Base-by-base conservation (phyloP, 2,797 vertebrate genomes). In the Periparus ater region DNA sequence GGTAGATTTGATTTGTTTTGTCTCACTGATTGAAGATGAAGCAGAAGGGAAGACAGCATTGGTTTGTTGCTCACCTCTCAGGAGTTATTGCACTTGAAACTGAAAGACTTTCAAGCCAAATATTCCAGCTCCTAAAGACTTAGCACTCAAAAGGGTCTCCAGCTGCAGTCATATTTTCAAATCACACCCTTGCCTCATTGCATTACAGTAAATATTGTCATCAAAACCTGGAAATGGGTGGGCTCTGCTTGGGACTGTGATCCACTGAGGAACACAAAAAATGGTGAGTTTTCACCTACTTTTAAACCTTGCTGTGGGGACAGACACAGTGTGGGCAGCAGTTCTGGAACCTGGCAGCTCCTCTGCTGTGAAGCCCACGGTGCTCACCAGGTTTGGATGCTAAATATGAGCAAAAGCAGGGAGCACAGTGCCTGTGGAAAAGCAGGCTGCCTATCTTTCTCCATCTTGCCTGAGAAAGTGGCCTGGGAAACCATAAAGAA, bases 281-380 rank as follows among this genome's bases (percentile, higher is more conserved):
- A 1, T 4, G 3, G 1, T 5, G 40, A 72, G 14, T 26, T 7
- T 70, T 74, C 63, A 71, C 12, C 16, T 11, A 9, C 0, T 3
- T 65, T 66, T 78, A 42, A 60, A 54, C 15, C 17, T 29, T 80
- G 63, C 7, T 15, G 13, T 66, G 30, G 27, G 68, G 22, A 65
- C 0, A 0, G 40, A 22, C 7, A 8, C 20, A 30, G 7, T 3
- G 25, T 48, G 12, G 7, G 32, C 57, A 62, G 19, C 45, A 90
- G 13, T 27, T 75, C 42, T 81, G 60, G 32, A 72, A 23, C 10
- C 7, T 27, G 13, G 26, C 47, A 48, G 50, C 14, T 48, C 60
- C 42, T 70, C 29, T 74, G 38, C 61, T 10, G 0, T 3, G 12
- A 47, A 79, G 26, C 26, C 34, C 63, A 16, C 0, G 1, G 48